Evolutionary conservation across 1,140 invertebrate species (phyloP).

Genomic region (Aphis gossypii): DNA sequence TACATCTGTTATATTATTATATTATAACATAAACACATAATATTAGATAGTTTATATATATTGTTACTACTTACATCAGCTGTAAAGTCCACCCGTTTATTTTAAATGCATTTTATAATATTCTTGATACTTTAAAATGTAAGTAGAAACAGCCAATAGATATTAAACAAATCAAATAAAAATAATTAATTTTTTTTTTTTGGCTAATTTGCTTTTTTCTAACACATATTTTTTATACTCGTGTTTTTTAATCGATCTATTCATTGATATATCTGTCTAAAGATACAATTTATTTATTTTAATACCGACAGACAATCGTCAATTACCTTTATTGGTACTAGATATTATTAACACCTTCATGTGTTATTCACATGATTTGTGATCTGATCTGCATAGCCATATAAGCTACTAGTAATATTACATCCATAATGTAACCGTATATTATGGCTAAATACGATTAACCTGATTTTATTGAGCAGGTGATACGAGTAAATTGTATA

Average conservation of each 20-base stretch:
- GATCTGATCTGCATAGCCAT: not conserved
- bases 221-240: not conserved
- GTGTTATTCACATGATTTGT: not conserved
- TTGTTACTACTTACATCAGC: not conserved
- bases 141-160: not conserved
- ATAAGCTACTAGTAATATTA: not conserved
- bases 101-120: not conserved
- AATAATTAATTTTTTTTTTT: not conserved
- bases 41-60: not conserved
- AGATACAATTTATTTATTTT: not conserved
- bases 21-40: not conserved
- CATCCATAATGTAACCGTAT: not conserved
- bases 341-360: not conserved
- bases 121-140: not conserved
- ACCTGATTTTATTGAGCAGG: not conserved
- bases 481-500: not conserved
- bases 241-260: not conserved
- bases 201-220: not conserved
- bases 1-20: not conserved
- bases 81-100: not conserved
- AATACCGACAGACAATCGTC: not conserved
- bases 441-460: not conserved
- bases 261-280: not conserved
- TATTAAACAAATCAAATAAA: not conserved
- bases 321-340: not conserved